These are phyloP conservation scores for Brachypodius melanocephalos DNA, from an alignment of 2,113 vertebrate species.

Conservation along the genomic window DNA sequence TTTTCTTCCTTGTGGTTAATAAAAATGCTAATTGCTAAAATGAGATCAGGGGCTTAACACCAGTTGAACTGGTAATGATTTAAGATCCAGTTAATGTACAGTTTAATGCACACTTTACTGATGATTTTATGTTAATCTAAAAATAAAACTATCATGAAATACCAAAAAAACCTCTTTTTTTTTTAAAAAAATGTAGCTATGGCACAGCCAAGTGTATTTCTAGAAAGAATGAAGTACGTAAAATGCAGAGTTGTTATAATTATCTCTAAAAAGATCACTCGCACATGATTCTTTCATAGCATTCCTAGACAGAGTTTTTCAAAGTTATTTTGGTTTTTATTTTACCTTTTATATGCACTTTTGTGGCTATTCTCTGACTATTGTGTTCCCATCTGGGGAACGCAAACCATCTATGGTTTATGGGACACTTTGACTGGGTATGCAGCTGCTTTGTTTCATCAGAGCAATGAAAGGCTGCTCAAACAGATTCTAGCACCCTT, in stretches of 20 bases:
- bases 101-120: not conserved
- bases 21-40: not conserved
- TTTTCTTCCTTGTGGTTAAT: not conserved
- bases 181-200: not conserved
- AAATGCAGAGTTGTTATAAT: not conserved
- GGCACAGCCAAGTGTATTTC: not conserved
- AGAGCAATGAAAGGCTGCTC: not conserved
- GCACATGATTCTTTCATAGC: not conserved
- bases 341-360: not conserved
- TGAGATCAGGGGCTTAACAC: not conserved
- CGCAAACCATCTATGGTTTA: not conserved
- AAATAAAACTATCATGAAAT: not conserved
- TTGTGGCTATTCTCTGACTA: not conserved
- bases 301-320: not conserved
- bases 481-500: not conserved
- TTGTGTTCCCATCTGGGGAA: not conserved
- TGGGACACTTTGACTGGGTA: not conserved
- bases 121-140: not conserved
- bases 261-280: not conserved
- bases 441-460: conserved; percentile 3
- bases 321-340: not conserved
- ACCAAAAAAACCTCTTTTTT: not conserved
- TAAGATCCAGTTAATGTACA: not conserved
- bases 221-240: not conserved
- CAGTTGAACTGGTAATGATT: not conserved